Conservation (phyloP, 2,797 vertebrate species). For the Leuciscus waleckii region DNA sequence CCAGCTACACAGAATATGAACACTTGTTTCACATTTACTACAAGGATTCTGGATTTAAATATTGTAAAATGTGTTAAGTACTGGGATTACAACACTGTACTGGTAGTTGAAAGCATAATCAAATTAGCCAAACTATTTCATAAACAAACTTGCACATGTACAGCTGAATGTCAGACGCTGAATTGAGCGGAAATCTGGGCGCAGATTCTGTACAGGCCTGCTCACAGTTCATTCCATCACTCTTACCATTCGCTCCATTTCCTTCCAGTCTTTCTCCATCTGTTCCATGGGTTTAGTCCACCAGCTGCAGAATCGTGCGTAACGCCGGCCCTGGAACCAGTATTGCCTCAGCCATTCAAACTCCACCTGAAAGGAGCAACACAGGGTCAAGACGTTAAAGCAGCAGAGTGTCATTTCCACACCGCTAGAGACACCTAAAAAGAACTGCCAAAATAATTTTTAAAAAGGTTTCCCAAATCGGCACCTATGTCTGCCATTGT, state of each 20-base stretch:
- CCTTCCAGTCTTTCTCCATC: slow-evolving; percentile 90
- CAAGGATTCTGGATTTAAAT: neutral
- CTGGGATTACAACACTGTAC: neutral
- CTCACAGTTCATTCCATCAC: neutral
- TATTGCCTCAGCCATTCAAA: slow-evolving; percentile 98
- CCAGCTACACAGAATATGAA: neutral
- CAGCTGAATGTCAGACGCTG: neutral
- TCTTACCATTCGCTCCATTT: slow-evolving; percentile 92
- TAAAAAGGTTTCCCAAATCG: neutral
- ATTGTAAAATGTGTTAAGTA: slow-evolving; percentile 18
- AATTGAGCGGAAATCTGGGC: slow-evolving; percentile 6
- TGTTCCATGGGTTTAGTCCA: slow-evolving; percentile 90
- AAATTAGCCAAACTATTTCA: slow-evolving; percentile 7
- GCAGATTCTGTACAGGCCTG: slow-evolving; percentile 18
- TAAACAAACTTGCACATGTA: slow-evolving; percentile 8
- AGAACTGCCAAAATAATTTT: neutral
- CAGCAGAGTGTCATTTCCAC: neutral
- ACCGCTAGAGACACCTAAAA: neutral
- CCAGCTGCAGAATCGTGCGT: slow-evolving; percentile 90
- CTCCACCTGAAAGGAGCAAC: slow-evolving; percentile 82
- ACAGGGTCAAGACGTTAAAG: neutral
- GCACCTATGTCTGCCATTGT: neutral
- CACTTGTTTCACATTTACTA: neutral
- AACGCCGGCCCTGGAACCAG: slow-evolving; percentile 96
- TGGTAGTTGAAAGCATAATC: neutral